Base-by-base conservation (phyloP, 1,140 invertebrate species). In the Drosophila bipectinata region DNA sequence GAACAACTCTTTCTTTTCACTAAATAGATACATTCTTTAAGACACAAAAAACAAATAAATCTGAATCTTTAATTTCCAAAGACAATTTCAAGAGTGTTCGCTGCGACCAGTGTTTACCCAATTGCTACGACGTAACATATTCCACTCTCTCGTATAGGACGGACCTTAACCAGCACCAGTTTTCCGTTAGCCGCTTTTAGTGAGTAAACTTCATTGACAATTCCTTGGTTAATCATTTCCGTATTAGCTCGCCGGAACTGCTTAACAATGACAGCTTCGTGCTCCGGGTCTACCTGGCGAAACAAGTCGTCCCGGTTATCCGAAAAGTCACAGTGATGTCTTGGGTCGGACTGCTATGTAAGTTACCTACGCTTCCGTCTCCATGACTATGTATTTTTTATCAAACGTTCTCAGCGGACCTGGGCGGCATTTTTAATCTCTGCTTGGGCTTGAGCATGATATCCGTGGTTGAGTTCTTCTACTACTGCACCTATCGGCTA, bases 111-210 rank as follows among this genome's bases (percentile, higher is more conserved):
- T 91, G 90, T 37, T 58, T 91, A 9, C 90, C 90, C 7, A 91
- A 91, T 39, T 91, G 90, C 58, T 91, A 91, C 61, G 90, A 91
- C 60, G 88, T 91, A n/a, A 91, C 90, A 5, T 91, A 91, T n/a
- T 88, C 84, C 14, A 91, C 88, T 5, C 64, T 83, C 5, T 81
- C 90, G n/a, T 91, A 88, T 41, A 91, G 78, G 71, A 91, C 90
- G 18, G 90, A 91, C 66, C 62, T 91, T 5, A 79, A 81, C 18
- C 63, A 85, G 49, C 90, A 91, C 47, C 75, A 78, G 47, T 90
- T 67, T 51, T 91, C 90, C 1, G 72, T 90, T 0, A 91, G 77
- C 62, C 68, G 41, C 26, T 72, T 79, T 21, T 91, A 91, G 90
- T 91, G 49, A 81, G 85, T 63, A 44, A 24, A 1, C 39, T 15